Conservation (phyloP, 2,797 vertebrate genomes). For the Enteromius thamalakanensis region DNA sequence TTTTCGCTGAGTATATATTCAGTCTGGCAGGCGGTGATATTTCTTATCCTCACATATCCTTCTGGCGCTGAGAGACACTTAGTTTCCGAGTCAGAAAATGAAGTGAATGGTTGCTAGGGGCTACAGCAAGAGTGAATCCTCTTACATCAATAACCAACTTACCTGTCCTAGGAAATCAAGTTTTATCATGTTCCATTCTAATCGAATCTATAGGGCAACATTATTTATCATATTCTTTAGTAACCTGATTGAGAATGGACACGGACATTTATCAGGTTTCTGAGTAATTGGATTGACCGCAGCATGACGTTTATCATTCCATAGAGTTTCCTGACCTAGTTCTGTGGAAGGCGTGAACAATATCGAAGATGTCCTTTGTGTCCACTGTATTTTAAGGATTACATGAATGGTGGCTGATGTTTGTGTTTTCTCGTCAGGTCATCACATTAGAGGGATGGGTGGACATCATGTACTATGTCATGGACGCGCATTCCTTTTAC, state of each 20-base stretch:
- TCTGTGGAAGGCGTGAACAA: not conserved
- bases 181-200: conserved; percentile 44
- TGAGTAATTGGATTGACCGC: conserved; percentile 46
- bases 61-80: conserved; percentile 39
- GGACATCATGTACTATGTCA: conserved; percentile 99
- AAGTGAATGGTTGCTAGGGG: conserved; percentile 46
- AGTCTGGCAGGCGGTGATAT: conserved; percentile 37
- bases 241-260: conserved; percentile 20
- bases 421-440: conserved; percentile 78
- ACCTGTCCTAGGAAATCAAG: conserved; percentile 45
- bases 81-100: conserved; percentile 40
- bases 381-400: not conserved
- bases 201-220: conserved; percentile 38
- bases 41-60: conserved; percentile 42
- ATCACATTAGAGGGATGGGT: conserved; percentile 99
- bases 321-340: conserved; percentile 32
- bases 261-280: conserved; percentile 27
- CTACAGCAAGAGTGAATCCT: conserved; percentile 44
- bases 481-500: conserved; percentile 95
- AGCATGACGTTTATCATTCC: conserved; percentile 37
- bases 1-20: conserved; percentile 50
- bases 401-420: not conserved
- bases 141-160: conserved; percentile 42
- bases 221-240: conserved; percentile 44
- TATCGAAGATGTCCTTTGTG: conserved; percentile 2